Percentiles rank a stretch among this genome's conserved stretches.
phyloP scores from a whole-genome alignment of 2,888 invertebrate species.

The Exocentrus adspersus region DNA sequence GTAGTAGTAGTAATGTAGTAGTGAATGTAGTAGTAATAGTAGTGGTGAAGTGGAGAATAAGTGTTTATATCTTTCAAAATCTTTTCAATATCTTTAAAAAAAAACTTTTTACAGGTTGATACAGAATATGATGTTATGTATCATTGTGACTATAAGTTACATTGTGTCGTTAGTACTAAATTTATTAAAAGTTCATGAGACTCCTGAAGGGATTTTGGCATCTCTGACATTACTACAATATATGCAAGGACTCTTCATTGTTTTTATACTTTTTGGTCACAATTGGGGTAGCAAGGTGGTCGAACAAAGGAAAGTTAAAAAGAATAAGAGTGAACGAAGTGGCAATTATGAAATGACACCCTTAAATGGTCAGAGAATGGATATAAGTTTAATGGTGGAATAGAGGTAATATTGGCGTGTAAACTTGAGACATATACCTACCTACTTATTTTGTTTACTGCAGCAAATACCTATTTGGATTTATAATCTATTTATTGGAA shows the following conservation, averaged over 20 bases:
- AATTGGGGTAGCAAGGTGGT: constrained; percentile 7
- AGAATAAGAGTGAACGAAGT: background rate
- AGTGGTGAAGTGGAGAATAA: too few species aligned
- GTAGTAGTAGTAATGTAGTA: too few species aligned
- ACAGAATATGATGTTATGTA: constrained; percentile 32
- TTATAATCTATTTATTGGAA: too few species aligned
- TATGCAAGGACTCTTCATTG: constrained; percentile 9
- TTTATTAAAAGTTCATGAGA: constrained; percentile 2
- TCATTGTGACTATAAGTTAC: constrained; percentile 11
- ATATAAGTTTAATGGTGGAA: background rate
- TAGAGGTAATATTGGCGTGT: constrained; percentile 4
- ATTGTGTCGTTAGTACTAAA: constrained; percentile 5
- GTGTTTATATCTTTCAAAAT: too few species aligned
- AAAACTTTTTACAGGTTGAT: constrained; percentile 33
- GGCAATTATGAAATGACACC: constrained; percentile 13
- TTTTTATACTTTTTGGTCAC: constrained; percentile 6
- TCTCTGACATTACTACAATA: background rate
- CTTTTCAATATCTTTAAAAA: too few species aligned
- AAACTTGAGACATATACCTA: too few species aligned
- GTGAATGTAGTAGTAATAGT: too few species aligned
- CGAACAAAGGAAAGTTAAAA: constrained; percentile 6
- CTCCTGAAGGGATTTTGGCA: background rate
- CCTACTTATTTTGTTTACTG: too few species aligned
- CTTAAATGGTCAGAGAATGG: background rate
- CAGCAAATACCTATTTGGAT: too few species aligned